Conservation (phyloP, 2,113 vertebrate genomes). For the Plectropomus leopardus region DNA sequence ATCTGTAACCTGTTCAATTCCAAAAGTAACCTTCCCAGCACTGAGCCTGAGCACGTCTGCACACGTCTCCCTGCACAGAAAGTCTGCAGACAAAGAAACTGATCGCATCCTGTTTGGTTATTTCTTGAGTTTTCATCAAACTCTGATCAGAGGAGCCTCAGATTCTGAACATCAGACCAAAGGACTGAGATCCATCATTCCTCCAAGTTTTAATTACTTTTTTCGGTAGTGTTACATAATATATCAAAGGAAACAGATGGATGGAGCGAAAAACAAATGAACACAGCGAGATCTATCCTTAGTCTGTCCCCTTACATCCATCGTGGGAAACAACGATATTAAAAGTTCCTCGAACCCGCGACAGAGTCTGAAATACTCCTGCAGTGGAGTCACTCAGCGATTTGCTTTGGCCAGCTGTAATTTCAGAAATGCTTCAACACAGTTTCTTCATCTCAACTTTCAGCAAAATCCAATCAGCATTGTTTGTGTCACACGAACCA, state of each 20-base stretch:
- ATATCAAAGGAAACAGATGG: background rate
- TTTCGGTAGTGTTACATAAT: background rate
- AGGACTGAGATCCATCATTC: background rate
- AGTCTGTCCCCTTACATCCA: background rate
- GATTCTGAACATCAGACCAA: background rate
- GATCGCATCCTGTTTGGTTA: background rate
- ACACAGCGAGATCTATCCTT: background rate
- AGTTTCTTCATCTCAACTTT: background rate
- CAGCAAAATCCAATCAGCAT: slow-evolving; percentile 6
- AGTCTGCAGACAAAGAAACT: background rate
- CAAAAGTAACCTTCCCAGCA: no score
- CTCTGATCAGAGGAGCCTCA: background rate
- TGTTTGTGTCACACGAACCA: background rate
- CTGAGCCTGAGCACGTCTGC: no score
- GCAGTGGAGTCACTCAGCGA: background rate
- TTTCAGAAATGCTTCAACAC: background rate
- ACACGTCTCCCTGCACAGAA: background rate
- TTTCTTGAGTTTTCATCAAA: background rate
- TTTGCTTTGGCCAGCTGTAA: background rate
- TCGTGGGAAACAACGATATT: background rate
- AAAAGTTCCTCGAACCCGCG: background rate
- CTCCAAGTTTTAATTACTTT: background rate
- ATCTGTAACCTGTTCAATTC: no score
- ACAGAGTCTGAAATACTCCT: background rate
- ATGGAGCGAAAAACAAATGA: background rate